A percentile compares a stretch with the other conserved stretches of the same genome.
phyloP scores from a whole-genome alignment of 2,113 vertebrate genomes.

The Cettia cetti region DNA sequence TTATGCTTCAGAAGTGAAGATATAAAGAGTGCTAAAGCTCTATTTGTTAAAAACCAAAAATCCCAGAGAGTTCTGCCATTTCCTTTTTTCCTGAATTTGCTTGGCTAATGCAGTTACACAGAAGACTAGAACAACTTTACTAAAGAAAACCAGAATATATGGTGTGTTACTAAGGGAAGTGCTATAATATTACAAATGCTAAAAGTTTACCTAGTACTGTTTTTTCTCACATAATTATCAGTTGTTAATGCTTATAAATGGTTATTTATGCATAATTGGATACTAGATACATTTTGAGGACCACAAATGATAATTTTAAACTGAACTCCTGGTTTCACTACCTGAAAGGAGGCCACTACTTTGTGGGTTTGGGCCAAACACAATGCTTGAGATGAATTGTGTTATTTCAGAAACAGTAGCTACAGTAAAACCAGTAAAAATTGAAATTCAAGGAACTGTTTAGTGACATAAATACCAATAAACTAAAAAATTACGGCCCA shows the following conservation, averaged over 20 bases:
- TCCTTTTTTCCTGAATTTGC: neutral
- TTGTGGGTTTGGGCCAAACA: neutral
- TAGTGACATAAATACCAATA: neutral
- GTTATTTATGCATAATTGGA: neutral
- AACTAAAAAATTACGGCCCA: neutral
- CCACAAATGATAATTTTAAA: neutral
- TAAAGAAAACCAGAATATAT: neutral
- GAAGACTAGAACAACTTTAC: neutral
- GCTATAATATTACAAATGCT: neutral
- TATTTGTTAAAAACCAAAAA: neutral
- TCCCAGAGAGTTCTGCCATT: neutral
- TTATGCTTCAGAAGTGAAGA: neutral
- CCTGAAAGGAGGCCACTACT: neutral
- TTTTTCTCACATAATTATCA: neutral
- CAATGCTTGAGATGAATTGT: neutral
- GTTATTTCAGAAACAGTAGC: neutral
- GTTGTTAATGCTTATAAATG: neutral
- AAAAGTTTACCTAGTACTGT: neutral
- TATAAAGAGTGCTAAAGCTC: neutral
- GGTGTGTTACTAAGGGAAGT: neutral
- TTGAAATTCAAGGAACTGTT: neutral
- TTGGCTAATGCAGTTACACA: neutral
- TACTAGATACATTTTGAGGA: neutral
- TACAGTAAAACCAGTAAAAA: neutral
- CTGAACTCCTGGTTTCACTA: neutral